phyloP scores from a whole-genome alignment of 53 echinoderm and acorn worm species.

The Holothuria scabra region DNA sequence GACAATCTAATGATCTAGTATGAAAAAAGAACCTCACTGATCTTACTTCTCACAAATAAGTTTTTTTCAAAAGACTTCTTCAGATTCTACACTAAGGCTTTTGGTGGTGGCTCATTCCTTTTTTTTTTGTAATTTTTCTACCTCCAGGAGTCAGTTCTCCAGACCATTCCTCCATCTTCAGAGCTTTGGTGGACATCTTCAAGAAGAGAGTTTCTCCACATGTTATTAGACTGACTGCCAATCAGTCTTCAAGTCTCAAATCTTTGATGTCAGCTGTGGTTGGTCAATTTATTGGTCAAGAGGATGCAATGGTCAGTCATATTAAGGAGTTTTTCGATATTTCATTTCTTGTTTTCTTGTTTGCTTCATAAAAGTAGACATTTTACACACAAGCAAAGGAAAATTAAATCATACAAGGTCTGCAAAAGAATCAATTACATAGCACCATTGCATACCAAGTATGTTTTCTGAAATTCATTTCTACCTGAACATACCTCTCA shows the following conservation, averaged over 20 bases:
- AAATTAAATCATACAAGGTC: no score
- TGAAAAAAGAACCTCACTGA: no score
- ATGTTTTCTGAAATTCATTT: no score
- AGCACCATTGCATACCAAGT: no score
- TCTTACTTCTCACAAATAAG: no score
- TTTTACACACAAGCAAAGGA: no score
- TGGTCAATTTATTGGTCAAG: constrained; percentile 86
- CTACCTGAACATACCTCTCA: no score
- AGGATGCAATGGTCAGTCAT: constrained; percentile 60
- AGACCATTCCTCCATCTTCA: constrained; percentile 85
- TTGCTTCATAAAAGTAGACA: background rate
- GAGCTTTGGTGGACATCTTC: constrained; percentile 59
- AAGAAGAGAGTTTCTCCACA: constrained; percentile 86
- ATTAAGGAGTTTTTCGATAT: background rate
- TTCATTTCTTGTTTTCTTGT: background rate
- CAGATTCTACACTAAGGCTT: no score
- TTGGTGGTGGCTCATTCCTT: background rate
- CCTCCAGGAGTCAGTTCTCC: constrained; percentile 83
- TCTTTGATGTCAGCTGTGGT: constrained; percentile 76
- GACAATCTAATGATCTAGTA: no score
- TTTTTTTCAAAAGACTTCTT: no score
- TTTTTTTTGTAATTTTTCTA: background rate
- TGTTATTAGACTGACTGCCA: constrained; percentile 76
- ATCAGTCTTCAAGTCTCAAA: constrained; percentile 78
- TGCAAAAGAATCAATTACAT: no score